Percentiles rank a stretch among this genome's conserved stretches.
These are phyloP conservation scores for Eupelmus urozonus DNA, from an alignment of 2,888 invertebrate species.

Conservation along the genomic window DNA sequence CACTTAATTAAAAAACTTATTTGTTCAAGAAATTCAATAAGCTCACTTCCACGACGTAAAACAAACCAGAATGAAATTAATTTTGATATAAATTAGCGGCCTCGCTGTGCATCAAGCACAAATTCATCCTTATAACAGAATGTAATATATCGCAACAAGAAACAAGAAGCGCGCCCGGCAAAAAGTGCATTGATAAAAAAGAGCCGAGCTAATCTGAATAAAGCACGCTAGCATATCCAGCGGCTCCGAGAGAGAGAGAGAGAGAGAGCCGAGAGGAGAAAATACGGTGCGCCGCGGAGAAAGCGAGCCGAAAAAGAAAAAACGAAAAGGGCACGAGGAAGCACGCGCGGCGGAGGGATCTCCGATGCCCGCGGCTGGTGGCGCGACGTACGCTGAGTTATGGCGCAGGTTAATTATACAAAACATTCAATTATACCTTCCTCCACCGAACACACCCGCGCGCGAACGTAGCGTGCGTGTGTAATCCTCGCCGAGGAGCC, in stretches of 20 bases:
- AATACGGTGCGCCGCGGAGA: background rate
- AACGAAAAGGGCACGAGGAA: constrained; percentile 24
- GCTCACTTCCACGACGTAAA: too few species aligned
- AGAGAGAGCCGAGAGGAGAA: background rate
- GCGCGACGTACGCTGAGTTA: constrained; percentile 77
- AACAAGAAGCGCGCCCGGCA: background rate
- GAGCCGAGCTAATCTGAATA: constrained; percentile 30
- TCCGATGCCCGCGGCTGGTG: constrained; percentile 74
- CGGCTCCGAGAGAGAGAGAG: background rate
- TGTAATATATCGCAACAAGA: too few species aligned
- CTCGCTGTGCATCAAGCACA: too few species aligned
- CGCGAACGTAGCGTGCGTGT: constrained; percentile 49
- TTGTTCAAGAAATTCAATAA: too few species aligned
- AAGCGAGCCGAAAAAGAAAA: background rate
- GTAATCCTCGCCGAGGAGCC: constrained; percentile 20
- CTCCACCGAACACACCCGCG: constrained; percentile 64
- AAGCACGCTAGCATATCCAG: background rate
- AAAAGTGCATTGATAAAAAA: constrained; percentile 37
- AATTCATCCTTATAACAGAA: too few species aligned
- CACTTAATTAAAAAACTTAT: too few species aligned
- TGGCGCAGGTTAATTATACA: constrained; percentile 78
- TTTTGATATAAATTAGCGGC: too few species aligned
- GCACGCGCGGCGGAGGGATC: constrained; percentile 21
- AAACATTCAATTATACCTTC: constrained; percentile 77
- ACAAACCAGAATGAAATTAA: too few species aligned